Conservation (phyloP, 1,140 invertebrate genomes). For the Hylaeus anthracinus region DNA sequence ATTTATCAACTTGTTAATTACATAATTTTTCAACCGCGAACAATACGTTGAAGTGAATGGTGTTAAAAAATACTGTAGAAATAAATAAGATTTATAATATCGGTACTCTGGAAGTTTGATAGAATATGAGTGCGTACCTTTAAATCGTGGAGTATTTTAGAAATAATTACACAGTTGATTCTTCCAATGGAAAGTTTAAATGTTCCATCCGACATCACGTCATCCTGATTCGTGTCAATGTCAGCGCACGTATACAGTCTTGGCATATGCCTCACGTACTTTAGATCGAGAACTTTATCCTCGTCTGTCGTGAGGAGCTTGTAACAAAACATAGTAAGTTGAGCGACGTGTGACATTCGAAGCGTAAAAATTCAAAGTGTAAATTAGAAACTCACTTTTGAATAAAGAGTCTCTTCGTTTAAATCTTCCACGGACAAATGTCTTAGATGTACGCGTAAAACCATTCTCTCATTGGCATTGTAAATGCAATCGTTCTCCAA, state of each 20-base stretch:
- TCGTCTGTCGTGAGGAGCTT: slow-evolving; percentile 87
- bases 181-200: slow-evolving; percentile 87
- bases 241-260: slow-evolving; percentile 80
- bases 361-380: background rate
- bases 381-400: slow-evolving; percentile 83
- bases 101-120: background rate
- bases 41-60: slow-evolving; percentile 80
- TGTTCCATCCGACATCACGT: slow-evolving; percentile 85
- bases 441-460: slow-evolving; percentile 86
- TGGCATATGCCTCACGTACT: slow-evolving; percentile 87
- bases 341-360: background rate
- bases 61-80: slow-evolving; percentile 85
- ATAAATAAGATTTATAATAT: background rate
- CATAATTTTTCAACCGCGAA: slow-evolving; percentile 50
- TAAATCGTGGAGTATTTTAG: slow-evolving; percentile 87
- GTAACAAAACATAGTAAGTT: slow-evolving; percentile 44
- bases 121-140: slow-evolving; percentile 77
- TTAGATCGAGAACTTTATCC: slow-evolving; percentile 89
- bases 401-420: slow-evolving; percentile 88
- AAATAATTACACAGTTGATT: slow-evolving; percentile 87
- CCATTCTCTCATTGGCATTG: slow-evolving; percentile 90
- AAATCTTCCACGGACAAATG: slow-evolving; percentile 87
- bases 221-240: slow-evolving; percentile 78
- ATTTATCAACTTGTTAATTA: slow-evolving; percentile 60
- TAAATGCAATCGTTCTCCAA: slow-evolving; percentile 89